phyloP scores from a whole-genome alignment of 2,888 invertebrate species.

The Lycaena phlaeas region DNA sequence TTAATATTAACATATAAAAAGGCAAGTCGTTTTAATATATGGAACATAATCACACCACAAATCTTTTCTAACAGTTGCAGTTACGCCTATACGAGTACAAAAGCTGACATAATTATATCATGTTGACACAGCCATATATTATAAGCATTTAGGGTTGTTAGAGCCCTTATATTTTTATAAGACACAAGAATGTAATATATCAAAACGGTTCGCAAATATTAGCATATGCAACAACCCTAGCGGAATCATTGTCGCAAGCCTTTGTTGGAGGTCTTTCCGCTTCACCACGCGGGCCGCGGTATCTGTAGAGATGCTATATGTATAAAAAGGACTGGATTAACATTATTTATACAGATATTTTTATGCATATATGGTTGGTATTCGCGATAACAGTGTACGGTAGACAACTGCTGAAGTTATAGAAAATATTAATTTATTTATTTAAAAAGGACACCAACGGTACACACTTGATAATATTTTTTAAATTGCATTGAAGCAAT shows the following conservation, averaged over 20 bases:
- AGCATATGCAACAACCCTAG: constrained; percentile 33
- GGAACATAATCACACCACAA: too few relatives aligned
- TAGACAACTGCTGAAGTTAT: too few relatives aligned
- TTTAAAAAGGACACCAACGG: too few relatives aligned
- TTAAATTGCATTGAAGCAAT: too few relatives aligned
- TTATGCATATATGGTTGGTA: too few relatives aligned
- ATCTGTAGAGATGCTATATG: constrained; percentile 33
- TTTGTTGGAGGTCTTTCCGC: constrained; percentile 66
- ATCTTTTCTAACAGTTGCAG: too few relatives aligned
- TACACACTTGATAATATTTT: too few relatives aligned
- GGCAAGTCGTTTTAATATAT: too few relatives aligned
- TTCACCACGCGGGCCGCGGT: constrained; percentile 56
- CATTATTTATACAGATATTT: not conserved
- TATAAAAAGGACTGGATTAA: constrained; percentile 5
- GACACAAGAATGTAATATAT: constrained; percentile 11
- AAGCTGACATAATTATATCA: not conserved
- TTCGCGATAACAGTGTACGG: too few relatives aligned
- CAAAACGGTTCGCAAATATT: constrained; percentile 26
- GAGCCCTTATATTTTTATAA: not conserved
- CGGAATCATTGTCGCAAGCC: constrained; percentile 59
- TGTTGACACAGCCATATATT: not conserved
- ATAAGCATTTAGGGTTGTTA: not conserved
- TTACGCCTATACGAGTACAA: too few relatives aligned
- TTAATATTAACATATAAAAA: too few relatives aligned
- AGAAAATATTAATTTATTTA: too few relatives aligned